phyloP scores from a whole-genome alignment of 1,140 invertebrate genomes.

The Macrotrachela quadricornifera region DNA sequence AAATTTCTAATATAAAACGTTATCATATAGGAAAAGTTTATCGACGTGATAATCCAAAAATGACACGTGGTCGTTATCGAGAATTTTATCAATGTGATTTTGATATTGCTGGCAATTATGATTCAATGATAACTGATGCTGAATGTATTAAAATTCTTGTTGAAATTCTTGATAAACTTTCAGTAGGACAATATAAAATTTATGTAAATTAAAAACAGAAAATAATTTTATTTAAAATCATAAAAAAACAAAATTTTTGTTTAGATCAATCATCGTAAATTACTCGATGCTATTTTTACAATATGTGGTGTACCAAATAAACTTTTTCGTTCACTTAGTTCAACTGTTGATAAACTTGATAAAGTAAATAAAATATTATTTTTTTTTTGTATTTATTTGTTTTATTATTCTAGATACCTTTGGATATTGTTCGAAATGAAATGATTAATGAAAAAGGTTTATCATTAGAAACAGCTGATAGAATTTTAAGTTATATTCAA shows the following conservation, averaged over 20 bases:
- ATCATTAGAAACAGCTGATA: conserved; percentile 51
- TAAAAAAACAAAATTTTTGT: too few species aligned
- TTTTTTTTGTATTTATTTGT: conserved; percentile 9
- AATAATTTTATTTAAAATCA: too few species aligned
- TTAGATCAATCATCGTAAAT: conserved; percentile 57
- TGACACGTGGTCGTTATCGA: conserved; percentile 77
- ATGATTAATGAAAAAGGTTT: conserved; percentile 85
- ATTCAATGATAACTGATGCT: conserved; percentile 83
- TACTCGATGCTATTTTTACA: conserved; percentile 91
- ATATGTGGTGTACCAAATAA: conserved; percentile 69
- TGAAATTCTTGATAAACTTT: conserved; percentile 57
- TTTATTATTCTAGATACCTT: conserved; percentile 43
- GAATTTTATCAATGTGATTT: conserved; percentile 99
- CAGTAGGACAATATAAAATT: conserved; percentile 4
- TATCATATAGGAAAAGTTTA: conserved; percentile 54
- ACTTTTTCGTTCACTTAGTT: conserved; percentile 79
- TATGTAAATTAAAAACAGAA: conserved; percentile 13
- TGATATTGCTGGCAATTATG: conserved; percentile 89
- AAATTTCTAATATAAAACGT: conserved; percentile 73
- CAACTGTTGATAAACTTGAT: conserved; percentile 94
- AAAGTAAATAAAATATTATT: conserved; percentile 40
- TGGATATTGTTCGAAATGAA: conserved; percentile 79
- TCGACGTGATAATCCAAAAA: conserved; percentile 83
- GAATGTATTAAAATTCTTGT: conserved; percentile 79
- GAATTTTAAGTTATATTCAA: conserved; percentile 69